Evolutionary conservation across 2,888 invertebrate species (phyloP).

Genomic region (Flabesymbios commensalis): DNA sequence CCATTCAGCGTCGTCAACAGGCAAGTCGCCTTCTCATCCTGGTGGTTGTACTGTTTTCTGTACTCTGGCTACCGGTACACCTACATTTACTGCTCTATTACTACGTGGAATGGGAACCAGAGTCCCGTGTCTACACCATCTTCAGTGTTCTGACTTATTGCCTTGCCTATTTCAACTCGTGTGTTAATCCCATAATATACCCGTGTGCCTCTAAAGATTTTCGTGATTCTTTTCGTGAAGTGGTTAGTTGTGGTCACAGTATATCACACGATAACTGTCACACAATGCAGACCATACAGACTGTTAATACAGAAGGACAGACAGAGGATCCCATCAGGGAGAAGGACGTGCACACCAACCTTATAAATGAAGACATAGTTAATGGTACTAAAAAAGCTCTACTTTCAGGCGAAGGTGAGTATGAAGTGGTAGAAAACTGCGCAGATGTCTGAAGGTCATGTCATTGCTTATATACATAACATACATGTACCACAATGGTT

Average conservation of each 20-base stretch:
- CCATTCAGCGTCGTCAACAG: constrained; percentile 25
- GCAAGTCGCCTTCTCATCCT: constrained; percentile 34
- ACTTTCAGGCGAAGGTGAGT: too few relatives aligned
- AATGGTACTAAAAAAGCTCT: too few relatives aligned
- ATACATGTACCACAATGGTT: too few relatives aligned
- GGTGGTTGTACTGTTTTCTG: constrained; percentile 38
- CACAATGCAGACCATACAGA: too few relatives aligned
- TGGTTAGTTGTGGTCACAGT: constrained; percentile 21
- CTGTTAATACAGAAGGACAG: too few relatives aligned
- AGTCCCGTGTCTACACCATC: constrained; percentile 19
- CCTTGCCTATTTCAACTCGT: constrained; percentile 38
- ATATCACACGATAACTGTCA: too few relatives aligned
- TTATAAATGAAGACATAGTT: too few relatives aligned
- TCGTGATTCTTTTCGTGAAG: constrained; percentile 34
- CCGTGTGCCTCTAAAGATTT: constrained; percentile 38
- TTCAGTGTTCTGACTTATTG: constrained; percentile 31
- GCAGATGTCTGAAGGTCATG: too few relatives aligned
- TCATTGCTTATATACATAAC: too few relatives aligned
- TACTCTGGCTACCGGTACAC: constrained; percentile 40
- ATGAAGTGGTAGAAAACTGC: too few relatives aligned
- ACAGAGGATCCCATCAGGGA: too few relatives aligned
- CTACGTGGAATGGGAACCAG: constrained; percentile 30
- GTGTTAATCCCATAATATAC: constrained; percentile 40
- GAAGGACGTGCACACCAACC: too few relatives aligned
- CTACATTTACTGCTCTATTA: constrained; percentile 35